phyloP scores from a whole-genome alignment of 1,140 invertebrate species.

The Sesamia nonagrioides region DNA sequence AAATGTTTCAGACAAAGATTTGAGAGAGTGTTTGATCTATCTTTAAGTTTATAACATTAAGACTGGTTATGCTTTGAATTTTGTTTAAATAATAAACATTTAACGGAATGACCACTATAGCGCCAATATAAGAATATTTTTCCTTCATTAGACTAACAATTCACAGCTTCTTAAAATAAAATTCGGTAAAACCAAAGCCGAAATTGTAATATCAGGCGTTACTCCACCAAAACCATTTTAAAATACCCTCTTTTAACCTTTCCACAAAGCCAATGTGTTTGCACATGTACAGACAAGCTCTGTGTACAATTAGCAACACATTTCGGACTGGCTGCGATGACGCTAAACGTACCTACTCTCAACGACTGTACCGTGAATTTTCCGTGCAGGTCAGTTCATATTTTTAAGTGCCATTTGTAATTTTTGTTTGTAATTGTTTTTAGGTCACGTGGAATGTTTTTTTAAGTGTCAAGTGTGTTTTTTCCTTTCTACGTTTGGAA shows the following conservation, averaged over 20 bases:
- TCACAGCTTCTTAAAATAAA: background rate
- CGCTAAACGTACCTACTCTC: slow-evolving; percentile 19
- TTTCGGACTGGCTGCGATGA: slow-evolving; percentile 18
- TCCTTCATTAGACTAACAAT: background rate
- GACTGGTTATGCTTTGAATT: no score
- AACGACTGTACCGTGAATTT: slow-evolving; percentile 15
- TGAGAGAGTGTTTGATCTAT: no score
- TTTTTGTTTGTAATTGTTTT: slow-evolving; percentile 11
- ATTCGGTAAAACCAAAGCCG: slow-evolving; percentile 2
- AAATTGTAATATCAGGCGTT: background rate
- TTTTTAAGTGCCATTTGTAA: background rate
- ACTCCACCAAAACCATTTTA: slow-evolving; percentile 18
- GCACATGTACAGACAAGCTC: slow-evolving; percentile 21
- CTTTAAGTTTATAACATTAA: no score
- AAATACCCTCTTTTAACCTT: slow-evolving; percentile 35
- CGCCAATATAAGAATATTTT: no score
- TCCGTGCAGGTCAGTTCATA: background rate
- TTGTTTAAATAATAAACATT: no score
- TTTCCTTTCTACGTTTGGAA: background rate
- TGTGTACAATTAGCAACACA: slow-evolving; percentile 43
- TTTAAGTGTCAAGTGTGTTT: background rate
- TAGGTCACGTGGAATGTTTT: no score
- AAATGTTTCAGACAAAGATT: no score
- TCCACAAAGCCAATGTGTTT: slow-evolving; percentile 46
- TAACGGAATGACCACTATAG: no score